Percentiles rank a stretch among this genome's conserved stretches.
phyloP scores from a whole-genome alignment of 1,140 invertebrate genomes.

The Polypedilum pembai region DNA sequence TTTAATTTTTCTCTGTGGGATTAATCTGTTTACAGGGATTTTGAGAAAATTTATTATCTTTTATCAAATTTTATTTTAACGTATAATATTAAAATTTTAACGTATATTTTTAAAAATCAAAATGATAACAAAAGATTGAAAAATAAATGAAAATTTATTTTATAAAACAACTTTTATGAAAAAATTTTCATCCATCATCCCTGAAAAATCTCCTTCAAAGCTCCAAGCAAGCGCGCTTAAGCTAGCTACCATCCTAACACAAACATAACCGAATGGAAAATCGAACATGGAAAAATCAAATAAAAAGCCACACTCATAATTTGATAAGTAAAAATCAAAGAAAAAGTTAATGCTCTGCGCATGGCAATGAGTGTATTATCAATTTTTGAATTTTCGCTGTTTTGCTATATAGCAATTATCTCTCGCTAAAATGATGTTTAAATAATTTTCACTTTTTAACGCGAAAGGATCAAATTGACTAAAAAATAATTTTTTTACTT shows the following conservation, averaged over 20 bases:
- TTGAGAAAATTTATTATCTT: background rate
- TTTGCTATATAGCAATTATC: conserved; percentile 19
- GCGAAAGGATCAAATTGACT: background rate
- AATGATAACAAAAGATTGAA: no score
- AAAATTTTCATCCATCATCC: background rate
- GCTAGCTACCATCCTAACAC: background rate
- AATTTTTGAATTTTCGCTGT: conserved; percentile 7
- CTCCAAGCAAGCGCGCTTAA: conserved; percentile 21
- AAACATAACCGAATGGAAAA: conserved; percentile 4
- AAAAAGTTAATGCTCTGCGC: conserved; percentile 22
- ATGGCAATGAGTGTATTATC: background rate
- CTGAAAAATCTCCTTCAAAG: background rate
- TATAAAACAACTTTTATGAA: background rate
- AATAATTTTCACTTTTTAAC: conserved; percentile 1
- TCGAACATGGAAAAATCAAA: conserved; percentile 28
- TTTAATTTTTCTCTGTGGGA: conserved; percentile 28
- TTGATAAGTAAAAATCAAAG: conserved; percentile 27
- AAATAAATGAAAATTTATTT: no score
- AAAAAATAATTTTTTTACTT: background rate
- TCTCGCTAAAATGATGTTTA: conserved; percentile 8
- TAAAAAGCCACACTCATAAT: conserved; percentile 28
- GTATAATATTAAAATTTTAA: no score
- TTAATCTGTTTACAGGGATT: conserved; percentile 20
- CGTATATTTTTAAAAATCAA: no score
- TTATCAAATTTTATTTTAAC: background rate